These are phyloP conservation scores for Mercenaria mercenaria DNA, from an alignment of 1,140 invertebrate species.

Conservation along the genomic window DNA sequence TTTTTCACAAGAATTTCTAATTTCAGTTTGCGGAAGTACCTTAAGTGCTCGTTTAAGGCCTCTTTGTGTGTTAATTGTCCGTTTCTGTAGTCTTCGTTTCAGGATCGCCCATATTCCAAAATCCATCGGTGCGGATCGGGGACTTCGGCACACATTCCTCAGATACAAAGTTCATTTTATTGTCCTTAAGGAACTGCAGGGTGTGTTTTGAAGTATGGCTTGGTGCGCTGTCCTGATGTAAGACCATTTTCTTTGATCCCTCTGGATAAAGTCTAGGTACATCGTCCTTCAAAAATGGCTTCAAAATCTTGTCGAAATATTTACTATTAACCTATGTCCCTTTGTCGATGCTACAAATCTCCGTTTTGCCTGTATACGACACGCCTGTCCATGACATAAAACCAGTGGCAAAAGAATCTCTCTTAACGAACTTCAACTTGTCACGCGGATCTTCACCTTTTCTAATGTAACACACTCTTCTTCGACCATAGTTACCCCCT, in stretches of 20 bases:
- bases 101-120: slow-evolving; percentile 23
- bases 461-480: slow-evolving; percentile 37
- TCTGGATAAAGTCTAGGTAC: slow-evolving; percentile 25
- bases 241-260: slow-evolving; percentile 1
- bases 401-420: slow-evolving; percentile 31
- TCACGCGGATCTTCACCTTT: neutral
- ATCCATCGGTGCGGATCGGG: slow-evolving; percentile 35
- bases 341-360: slow-evolving; percentile 20
- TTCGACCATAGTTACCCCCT: slow-evolving; percentile 26
- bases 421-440: slow-evolving; percentile 30
- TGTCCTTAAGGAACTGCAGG: neutral
- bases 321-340: slow-evolving; percentile 5
- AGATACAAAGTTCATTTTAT: neutral
- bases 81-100: slow-evolving; percentile 1
- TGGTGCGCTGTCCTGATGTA: neutral
- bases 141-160: slow-evolving; percentile 8
- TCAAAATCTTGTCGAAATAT: slow-evolving; percentile 27
- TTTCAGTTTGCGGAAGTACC: too few species aligned
- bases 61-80: neutral
- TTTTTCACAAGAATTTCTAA: too few species aligned
- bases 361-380: slow-evolving; percentile 15
- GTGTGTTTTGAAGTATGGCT: slow-evolving; percentile 9
- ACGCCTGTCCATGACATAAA: slow-evolving; percentile 29
- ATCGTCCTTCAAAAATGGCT: slow-evolving; percentile 22
- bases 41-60: neutral